Evolutionary conservation across 2,797 vertebrate genomes (phyloP).

Genomic region (Masticophis lateralis): DNA sequence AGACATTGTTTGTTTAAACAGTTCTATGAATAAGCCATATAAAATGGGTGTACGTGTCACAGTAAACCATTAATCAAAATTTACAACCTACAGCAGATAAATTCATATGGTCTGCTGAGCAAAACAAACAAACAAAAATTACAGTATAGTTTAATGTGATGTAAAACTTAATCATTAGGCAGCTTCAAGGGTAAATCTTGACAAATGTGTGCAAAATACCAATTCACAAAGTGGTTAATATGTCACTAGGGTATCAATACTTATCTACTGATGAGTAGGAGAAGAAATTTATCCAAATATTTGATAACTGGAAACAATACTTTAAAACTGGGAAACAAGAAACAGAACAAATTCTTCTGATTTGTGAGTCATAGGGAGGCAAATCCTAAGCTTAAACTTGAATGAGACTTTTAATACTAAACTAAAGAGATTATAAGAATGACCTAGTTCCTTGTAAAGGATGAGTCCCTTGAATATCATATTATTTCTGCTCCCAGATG

Average conservation of each 20-base stretch:
- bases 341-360: slow-evolving; percentile 10
- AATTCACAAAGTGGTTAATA: neutral
- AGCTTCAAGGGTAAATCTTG: neutral
- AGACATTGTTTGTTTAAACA: neutral
- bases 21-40: neutral
- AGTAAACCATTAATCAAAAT: neutral
- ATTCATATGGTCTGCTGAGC: neutral
- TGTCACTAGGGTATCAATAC: neutral
- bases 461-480: slow-evolving; percentile 33
- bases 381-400: slow-evolving; percentile 61
- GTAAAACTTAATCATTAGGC: neutral
- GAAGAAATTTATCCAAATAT: neutral
- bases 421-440: slow-evolving; percentile 60
- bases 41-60: neutral
- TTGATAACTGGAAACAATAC: neutral
- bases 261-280: neutral
- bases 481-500: slow-evolving; percentile 48
- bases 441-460: slow-evolving; percentile 60
- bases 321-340: neutral
- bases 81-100: neutral
- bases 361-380: slow-evolving; percentile 30
- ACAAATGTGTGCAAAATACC: neutral
- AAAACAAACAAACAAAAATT: neutral
- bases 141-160: neutral
- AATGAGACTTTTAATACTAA: slow-evolving; percentile 60